Base-by-base conservation (phyloP, 1,140 invertebrate species). In the Phthorimaea operculella region DNA sequence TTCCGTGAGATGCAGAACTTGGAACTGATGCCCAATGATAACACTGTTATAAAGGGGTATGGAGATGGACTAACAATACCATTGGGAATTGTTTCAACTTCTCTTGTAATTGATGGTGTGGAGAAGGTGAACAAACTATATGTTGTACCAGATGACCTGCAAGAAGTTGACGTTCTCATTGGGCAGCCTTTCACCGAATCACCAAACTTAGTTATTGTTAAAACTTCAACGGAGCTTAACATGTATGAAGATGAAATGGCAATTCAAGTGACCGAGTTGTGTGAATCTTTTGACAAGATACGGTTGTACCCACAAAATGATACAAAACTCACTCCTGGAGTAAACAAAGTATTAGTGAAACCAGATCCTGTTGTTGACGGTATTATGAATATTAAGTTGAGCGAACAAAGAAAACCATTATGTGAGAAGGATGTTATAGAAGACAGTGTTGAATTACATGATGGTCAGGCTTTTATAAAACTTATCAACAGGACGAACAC, bases 291-390 rank as follows among this genome's bases (percentile, higher is more conserved):
- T 9, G 17, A 47, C 11, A 54, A 47, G 42, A 16, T 54, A 10
- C n/a, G 21, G 21, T 28, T 28, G 21, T 28, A 28, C 6, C 21
- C 21, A 28, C 21, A 28, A 28, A 28, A 28, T 8, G 14, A 45
- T 34, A n/a, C 16, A 10, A 47, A n/a, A 10, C 12, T 54, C 17
- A 28, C 8, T 3, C 53, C 53, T 15, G 53, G 42, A 12, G 9
- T 54, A n/a, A 54, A 55, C 33, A 48, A 48, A 33, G 39, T 48
- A 21, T 36, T 33, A 10, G 53, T 45, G 39, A 9, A n/a, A 28
- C 11, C 42, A 5, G 42, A 45, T n/a, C 28, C 18, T 14, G 6
- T 18, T 9, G 44, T 54, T 15, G 21, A 12, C 47, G 45, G n/a
- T 12, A 28, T 8, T 28, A 18, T 54, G 53, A 54, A 55, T 33